phyloP scores from a whole-genome alignment of 2,888 invertebrate species.

The Bursaphelenchus okinawaensis region DNA sequence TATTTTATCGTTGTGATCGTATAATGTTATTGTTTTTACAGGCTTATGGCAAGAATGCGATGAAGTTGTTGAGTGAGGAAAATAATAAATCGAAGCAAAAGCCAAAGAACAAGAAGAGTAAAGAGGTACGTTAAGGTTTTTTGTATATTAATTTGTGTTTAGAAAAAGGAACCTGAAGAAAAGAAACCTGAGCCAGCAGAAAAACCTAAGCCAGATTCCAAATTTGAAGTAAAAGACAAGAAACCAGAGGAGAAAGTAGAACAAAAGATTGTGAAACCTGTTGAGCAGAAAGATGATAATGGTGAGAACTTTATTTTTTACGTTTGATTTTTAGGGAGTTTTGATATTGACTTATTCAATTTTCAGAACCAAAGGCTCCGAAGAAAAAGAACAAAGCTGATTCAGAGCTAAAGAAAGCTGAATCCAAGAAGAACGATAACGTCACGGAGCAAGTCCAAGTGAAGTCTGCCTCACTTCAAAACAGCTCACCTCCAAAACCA shows the following conservation, averaged over 20 bases:
- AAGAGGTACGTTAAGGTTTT: slow-evolving; percentile 1
- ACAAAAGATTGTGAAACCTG: too few species aligned
- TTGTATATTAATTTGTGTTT: neutral
- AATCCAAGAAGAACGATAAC: neutral
- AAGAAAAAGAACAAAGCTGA: neutral
- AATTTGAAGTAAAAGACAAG: slow-evolving; percentile 9
- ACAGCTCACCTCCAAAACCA: neutral
- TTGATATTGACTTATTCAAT: too few species aligned
- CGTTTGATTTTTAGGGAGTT: neutral
- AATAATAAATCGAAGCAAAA: slow-evolving; percentile 7
- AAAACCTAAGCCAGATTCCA: slow-evolving; percentile 15
- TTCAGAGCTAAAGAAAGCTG: neutral
- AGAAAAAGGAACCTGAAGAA: slow-evolving; percentile 14
- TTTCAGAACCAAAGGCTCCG: too few species aligned
- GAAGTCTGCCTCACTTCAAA: neutral
- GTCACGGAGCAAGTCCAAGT: neutral
- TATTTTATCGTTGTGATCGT: neutral
- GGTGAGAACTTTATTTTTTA: too few species aligned
- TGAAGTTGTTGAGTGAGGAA: slow-evolving; percentile 13
- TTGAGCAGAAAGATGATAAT: too few species aligned
- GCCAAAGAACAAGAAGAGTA: slow-evolving; percentile 15
- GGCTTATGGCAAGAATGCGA: slow-evolving; percentile 19
- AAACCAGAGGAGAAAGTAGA: too few species aligned
- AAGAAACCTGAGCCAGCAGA: slow-evolving; percentile 11
- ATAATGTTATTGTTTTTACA: neutral